Percentiles rank a stretch among this genome's conserved stretches.
phyloP scores from a whole-genome alignment of 2,797 vertebrate genomes.

The Crocidura indochinensis region DNA sequence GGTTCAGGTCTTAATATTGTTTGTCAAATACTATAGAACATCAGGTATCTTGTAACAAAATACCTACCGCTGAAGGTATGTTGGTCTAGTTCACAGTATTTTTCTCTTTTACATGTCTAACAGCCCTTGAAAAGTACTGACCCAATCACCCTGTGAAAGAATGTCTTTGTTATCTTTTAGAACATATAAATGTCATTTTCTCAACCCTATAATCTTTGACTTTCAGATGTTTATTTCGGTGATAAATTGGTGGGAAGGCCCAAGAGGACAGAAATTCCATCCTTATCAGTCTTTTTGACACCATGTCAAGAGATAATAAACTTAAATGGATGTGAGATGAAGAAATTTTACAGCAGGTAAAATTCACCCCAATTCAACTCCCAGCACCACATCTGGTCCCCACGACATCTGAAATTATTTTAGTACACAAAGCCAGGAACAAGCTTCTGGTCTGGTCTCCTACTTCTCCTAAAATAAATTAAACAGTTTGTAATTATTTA shows the following conservation, averaged over 20 bases:
- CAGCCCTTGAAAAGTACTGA: not conserved
- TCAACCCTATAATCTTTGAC: not conserved
- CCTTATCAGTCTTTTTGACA: not conserved
- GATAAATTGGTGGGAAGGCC: not conserved
- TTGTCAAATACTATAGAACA: not conserved
- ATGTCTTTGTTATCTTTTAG: not conserved
- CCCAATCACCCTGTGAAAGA: not conserved
- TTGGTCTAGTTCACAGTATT: not conserved
- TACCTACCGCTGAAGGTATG: not conserved
- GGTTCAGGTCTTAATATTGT: too few relatives aligned
- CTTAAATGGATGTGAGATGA: too few relatives aligned
- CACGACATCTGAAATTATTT: too few relatives aligned
- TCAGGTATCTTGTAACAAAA: not conserved
- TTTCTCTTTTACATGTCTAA: not conserved
- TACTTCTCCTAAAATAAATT: not conserved
- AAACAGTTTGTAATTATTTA: slow-evolving; percentile 24
- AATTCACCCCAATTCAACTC: too few relatives aligned
- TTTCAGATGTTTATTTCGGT: not conserved
- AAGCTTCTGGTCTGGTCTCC: too few relatives aligned
- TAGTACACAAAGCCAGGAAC: too few relatives aligned
- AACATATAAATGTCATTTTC: not conserved
- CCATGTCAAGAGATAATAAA: not conserved
- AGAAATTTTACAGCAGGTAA: too few relatives aligned
- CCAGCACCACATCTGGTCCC: too few relatives aligned
- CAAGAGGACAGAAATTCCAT: not conserved